Conservation (phyloP, 2,113 vertebrate species). For the Sander vitreus region DNA sequence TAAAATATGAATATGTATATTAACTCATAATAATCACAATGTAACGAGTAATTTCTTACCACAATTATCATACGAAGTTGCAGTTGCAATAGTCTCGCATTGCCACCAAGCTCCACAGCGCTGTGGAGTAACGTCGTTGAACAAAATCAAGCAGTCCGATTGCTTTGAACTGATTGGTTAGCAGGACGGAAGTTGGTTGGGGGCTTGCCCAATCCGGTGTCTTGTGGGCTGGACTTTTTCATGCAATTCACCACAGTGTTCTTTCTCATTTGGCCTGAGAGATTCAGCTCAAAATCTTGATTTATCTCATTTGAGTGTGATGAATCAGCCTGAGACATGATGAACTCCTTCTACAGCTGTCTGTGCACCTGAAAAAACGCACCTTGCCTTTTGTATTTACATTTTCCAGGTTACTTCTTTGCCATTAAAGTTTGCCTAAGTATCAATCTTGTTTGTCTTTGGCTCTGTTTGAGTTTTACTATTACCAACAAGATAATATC, state of each 20-base stretch:
- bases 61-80: accelerated
- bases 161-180: not conserved
- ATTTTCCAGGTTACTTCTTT: not conserved
- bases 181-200: not conserved
- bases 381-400: not conserved
- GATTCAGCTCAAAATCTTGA: not conserved
- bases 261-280: too few relatives aligned
- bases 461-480: not conserved
- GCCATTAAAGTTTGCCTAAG: too few relatives aligned
- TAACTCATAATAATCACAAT: too few relatives aligned
- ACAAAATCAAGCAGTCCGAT: too few relatives aligned
- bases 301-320: not conserved
- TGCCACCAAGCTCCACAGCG: too few relatives aligned
- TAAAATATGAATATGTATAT: not conserved
- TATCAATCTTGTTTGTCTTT: not conserved
- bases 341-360: not conserved
- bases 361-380: not conserved
- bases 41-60: not conserved
- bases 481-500: not conserved
- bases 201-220: not conserved
- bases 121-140: too few relatives aligned
- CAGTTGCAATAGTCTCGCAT: too few relatives aligned
- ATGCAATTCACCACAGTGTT: not conserved
- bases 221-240: not conserved
- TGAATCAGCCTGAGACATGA: not conserved